These are phyloP conservation scores for Alaudala cheleensis DNA, from an alignment of 2,113 vertebrate genomes.

Conservation along the genomic window DNA sequence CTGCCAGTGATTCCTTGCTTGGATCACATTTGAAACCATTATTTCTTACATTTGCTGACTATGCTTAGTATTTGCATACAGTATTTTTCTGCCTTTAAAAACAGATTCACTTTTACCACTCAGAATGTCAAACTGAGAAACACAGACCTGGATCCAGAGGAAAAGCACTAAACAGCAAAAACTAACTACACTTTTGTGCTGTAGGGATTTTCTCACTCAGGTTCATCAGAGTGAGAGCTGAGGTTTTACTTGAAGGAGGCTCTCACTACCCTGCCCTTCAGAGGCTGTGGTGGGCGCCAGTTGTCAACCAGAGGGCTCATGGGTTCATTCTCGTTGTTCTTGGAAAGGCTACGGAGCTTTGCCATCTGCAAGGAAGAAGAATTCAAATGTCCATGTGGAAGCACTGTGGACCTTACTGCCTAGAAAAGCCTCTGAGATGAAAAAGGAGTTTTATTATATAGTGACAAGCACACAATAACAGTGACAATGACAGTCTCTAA, in stretches of 20 bases:
- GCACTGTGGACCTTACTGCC: background rate
- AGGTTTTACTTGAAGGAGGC: slow-evolving; percentile 79
- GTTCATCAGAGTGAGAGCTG: background rate
- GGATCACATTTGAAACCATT: background rate
- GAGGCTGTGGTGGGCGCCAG: slow-evolving; percentile 91
- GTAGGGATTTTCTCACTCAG: slow-evolving; percentile 3
- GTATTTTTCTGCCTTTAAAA: background rate
- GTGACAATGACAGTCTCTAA: background rate
- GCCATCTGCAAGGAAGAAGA: slow-evolving; percentile 81
- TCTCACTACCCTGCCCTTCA: slow-evolving; percentile 85
- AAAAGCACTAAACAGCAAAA: slow-evolving; percentile 16
- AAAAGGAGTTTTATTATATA: background rate
- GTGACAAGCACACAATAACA: background rate
- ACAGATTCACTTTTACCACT: background rate
- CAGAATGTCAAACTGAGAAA: slow-evolving; percentile 31
- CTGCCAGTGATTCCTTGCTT: background rate
- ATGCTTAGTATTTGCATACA: background rate
- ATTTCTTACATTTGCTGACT: background rate
- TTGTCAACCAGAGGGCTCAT: slow-evolving; percentile 85
- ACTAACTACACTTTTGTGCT: slow-evolving; percentile 15
- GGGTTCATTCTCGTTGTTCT: slow-evolving; percentile 79
- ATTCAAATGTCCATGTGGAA: background rate
- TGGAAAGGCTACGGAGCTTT: slow-evolving; percentile 85
- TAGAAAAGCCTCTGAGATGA: background rate
- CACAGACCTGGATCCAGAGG: background rate